Conservation (phyloP, 2,113 vertebrate species). For the Girardinichthys multiradiatus region DNA sequence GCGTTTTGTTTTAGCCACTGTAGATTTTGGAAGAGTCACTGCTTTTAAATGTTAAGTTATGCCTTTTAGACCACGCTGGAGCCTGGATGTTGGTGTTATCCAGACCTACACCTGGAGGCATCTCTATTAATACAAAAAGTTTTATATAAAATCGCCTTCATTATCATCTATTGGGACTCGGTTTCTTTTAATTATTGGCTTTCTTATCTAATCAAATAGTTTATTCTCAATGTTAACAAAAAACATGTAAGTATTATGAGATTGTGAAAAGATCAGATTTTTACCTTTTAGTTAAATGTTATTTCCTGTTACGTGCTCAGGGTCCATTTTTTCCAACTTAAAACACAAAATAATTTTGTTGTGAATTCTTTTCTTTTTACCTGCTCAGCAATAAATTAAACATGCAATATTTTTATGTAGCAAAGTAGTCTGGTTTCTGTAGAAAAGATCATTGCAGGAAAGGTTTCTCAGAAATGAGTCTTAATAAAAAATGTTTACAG, state of each 20-base stretch:
- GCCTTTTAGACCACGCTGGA: not conserved
- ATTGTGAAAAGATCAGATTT: not conserved
- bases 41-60: not conserved
- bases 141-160: slow-evolving; percentile 9
- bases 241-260: not conserved
- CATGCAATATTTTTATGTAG: too few species aligned
- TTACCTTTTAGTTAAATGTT: not conserved
- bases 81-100: not conserved
- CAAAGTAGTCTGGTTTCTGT: too few species aligned
- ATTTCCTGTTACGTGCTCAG: not conserved
- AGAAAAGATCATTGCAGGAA: too few species aligned
- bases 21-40: not conserved
- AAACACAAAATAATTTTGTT: not conserved
- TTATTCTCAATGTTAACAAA: not conserved
- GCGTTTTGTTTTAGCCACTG: not conserved
- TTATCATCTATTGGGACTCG: slow-evolving; percentile 13
- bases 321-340: not conserved
- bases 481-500: too few species aligned
- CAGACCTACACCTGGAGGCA: slow-evolving; percentile 15
- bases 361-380: not conserved
- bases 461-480: too few species aligned
- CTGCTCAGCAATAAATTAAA: too few species aligned
- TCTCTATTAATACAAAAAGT: slow-evolving; percentile 19
- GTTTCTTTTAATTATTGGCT: slow-evolving; percentile 16
- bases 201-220: slow-evolving; percentile 19